Base-by-base conservation (phyloP, 2,888 invertebrate species). In the Epsilonema sp. region DNA sequence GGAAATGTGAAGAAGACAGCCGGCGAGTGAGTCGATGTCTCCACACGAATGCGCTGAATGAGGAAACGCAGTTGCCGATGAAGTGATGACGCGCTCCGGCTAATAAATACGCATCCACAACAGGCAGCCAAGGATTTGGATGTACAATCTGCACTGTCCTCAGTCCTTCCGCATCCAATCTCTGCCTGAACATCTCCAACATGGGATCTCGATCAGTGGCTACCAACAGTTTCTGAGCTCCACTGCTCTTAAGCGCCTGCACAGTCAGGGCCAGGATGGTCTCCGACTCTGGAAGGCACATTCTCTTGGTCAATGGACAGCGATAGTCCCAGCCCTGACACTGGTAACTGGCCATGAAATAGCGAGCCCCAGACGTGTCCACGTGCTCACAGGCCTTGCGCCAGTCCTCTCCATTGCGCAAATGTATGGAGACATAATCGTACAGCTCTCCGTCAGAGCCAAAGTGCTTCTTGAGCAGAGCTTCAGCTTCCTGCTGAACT, bases 21-120 rank as follows among this genome's bases (percentile, higher is more conserved):
- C 16, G 8, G 31, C 16, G 31, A 31, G 31, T 16, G 11, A 13
- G 31, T 31, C 65, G 51, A 21, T 60, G 58, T 43, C 65, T 52
- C 3, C 58, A 55, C 3, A 65, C 65, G 53, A 64, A 64, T 8
- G 65, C 54, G 3, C 63, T 59, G 50, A 66, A 66, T 2, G 66
- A 65, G 23, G 65, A 66, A 1, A 66, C 56, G 54, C 66, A 66
- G 51, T 65, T 66, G 22, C 65, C 66, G 26, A 66, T 64, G 53
- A 66, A 66, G 45, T 61, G 56, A n/a, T n/a, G n/a, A 25, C 62
- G 56, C 5, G 65, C 53, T 46, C 57, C 57, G 13, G 56, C 56
- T n/a, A 66, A 56, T 21, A 65, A 57, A 24, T 60, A 58, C 26
- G 63, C 49, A 52, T 66, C 66, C n/a, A 64, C 52, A 47, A 62